phyloP scores from a whole-genome alignment of 2,888 invertebrate species.

The Tholera decimalis region DNA sequence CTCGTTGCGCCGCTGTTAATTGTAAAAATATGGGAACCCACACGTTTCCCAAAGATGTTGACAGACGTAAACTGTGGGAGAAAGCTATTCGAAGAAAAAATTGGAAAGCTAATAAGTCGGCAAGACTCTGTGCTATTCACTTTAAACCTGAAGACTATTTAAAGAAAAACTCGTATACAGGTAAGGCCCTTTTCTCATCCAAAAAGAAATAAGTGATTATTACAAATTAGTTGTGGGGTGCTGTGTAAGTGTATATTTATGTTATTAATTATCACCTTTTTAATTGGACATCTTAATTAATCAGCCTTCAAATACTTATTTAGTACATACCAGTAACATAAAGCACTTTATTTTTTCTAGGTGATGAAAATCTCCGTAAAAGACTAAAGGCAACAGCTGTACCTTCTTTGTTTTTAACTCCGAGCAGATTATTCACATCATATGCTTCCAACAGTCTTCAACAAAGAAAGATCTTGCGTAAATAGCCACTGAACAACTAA shows the following conservation, averaged over 20 bases:
- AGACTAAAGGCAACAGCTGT: slow-evolving; percentile 21
- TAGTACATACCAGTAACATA: neutral
- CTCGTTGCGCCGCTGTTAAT: slow-evolving; percentile 15
- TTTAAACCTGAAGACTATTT: slow-evolving; percentile 21
- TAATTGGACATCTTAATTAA: neutral
- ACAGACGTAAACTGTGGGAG: slow-evolving; percentile 22
- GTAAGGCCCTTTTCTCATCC: slow-evolving; percentile 1
- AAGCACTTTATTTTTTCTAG: slow-evolving; percentile 7
- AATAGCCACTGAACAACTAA: neutral
- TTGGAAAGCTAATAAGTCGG: neutral
- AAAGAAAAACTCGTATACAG: slow-evolving; percentile 9
- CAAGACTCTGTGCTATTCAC: slow-evolving; percentile 21
- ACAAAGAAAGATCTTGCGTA: slow-evolving; percentile 16
- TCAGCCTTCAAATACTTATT: neutral
- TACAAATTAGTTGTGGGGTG: no score
- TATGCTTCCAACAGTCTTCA: neutral
- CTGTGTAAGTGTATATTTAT: neutral
- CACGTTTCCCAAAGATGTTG: slow-evolving; percentile 23
- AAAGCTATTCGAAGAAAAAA: slow-evolving; percentile 26
- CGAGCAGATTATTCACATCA: neutral
- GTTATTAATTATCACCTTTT: neutral
- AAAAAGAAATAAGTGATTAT: neutral
- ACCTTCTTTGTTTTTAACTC: slow-evolving; percentile 26
- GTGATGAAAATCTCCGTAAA: slow-evolving; percentile 18
- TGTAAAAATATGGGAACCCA: slow-evolving; percentile 23